Evolutionary conservation across 2,888 invertebrate genomes (phyloP), one percentile per base, ranked within the genome.

Genomic region (Linnaemya vulpina): DNA sequence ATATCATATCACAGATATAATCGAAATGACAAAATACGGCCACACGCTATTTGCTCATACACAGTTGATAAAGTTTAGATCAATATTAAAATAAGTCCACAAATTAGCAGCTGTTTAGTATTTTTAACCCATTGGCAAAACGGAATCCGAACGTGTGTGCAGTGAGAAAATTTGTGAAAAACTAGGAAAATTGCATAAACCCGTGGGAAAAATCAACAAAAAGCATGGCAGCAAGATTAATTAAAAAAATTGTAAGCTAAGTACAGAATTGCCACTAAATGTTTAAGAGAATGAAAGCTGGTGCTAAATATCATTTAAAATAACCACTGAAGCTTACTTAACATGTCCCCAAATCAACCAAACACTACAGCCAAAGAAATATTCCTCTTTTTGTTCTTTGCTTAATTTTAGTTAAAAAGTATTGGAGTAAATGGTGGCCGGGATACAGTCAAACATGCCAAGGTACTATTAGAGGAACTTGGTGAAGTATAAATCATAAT

Each of bases 211-310:
- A 83, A 65, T 73, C 77, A 80, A 84, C 83, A 87, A 84, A 92
- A 30, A 71, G 40, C 13, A 85, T 92, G 92, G 92, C 92, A 90
- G 91, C 91, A 87, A 91, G 92, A 90, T 89, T 92, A 58, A 91
- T 92, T 88, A 91, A 92, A 85, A 92, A 90, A 90, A 91, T 92
- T 90, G 92, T 92, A 92, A 92, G 92, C 88, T 89, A 58, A 71
- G 79, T 25, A 67, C n/a, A 51, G 79, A 68, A 38, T 67, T 63
- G 30, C 22, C 40, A 25, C 20, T 70, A 40, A 74, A 75, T 85
- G 75, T 75, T 85, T 65, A 7, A 67, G 0, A 58, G 30, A 58
- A 58, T 13, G 7, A 35, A 73, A 63, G 40, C 13, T 62, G 40
- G 25, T 35, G 46, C 30, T 67, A 13, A 68, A 49, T 55, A 74